phyloP scores from a whole-genome alignment of 2,113 vertebrate genomes.

The Phylloscopus trochiloides region DNA sequence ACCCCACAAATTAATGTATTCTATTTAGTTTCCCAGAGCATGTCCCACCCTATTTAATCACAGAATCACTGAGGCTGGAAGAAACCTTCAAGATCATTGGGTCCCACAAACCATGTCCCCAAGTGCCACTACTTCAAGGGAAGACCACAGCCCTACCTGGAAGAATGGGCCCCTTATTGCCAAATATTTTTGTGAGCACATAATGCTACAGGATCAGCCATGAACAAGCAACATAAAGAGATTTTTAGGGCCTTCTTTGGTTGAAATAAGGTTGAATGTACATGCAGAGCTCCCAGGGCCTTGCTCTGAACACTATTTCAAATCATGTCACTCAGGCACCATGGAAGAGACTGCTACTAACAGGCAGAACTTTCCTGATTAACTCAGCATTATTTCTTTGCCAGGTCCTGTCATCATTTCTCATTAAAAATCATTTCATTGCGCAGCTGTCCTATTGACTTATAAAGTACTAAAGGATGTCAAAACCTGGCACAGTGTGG shows the following conservation, averaged over 20 bases:
- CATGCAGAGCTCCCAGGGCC: not conserved
- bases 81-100: not conserved
- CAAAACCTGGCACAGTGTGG: not conserved
- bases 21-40: not conserved
- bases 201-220: not conserved
- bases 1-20: not conserved
- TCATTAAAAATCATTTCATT: conserved; percentile 4
- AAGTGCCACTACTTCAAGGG: not conserved
- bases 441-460: not conserved
- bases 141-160: not conserved
- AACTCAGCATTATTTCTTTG: not conserved
- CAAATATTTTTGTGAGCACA: not conserved
- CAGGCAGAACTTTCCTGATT: not conserved
- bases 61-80: not conserved
- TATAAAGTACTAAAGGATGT: not conserved
- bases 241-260: not conserved
- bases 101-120: not conserved
- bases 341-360: not conserved
- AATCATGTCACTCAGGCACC: not conserved
- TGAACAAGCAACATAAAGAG: fast-evolving
- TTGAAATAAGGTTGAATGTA: not conserved
- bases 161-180: fast-evolving
- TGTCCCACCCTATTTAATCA: not conserved
- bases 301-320: not conserved
- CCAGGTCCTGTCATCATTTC: not conserved